Evolutionary conservation across 2,888 invertebrate species (phyloP), one percentile per base, ranked within the genome.

Genomic region (Caenorhabditis angaria): DNA sequence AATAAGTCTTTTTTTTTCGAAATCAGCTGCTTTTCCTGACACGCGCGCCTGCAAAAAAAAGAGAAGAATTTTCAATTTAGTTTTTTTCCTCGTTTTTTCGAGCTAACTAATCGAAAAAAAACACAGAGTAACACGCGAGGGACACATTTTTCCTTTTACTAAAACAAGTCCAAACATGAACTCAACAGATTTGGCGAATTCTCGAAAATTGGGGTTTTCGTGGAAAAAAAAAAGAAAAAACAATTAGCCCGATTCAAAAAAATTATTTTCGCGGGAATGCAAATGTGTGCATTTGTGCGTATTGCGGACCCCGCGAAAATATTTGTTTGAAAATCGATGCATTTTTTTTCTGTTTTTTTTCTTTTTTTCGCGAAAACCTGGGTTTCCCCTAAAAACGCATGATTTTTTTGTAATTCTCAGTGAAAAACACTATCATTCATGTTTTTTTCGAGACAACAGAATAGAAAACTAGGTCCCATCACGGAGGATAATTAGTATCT

Each of bases 401-500:
- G n/a, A n/a, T n/a, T n/a, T n/a, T n/a, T n/a, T n/a, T n/a, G n/a
- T n/a, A 18, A 18, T 41, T 32, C 14, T 14, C 41, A 18, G 14
- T 41, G 41, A 41, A 18, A 41, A 18, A 18, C 18, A 41, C 18
- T 18, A 41, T 41, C 41, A 14, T n/a, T n/a, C n/a, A n/a, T n/a
- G n/a, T n/a, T n/a, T n/a, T n/a, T n/a, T n/a, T n/a, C n/a, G n/a
- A n/a, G n/a, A n/a, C n/a, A n/a, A n/a, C n/a, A n/a, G n/a, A n/a
- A n/a, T n/a, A n/a, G 2, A 14, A 41, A 41, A 41, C 41, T 41
- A 41, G 41, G 41, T 18, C 41, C 18, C 41, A 41, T 14, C 41
- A 41, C 41, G 41, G 41, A n/a, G n/a, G n/a, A 41, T 41, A 41
- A 41, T 41, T 41, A 41, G 41, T 41, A 41, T 41, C 41, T 41